These are phyloP conservation scores for Meandrina meandrites DNA, from an alignment of 92 coral and sea anemone genomes.

Conservation along the genomic window DNA sequence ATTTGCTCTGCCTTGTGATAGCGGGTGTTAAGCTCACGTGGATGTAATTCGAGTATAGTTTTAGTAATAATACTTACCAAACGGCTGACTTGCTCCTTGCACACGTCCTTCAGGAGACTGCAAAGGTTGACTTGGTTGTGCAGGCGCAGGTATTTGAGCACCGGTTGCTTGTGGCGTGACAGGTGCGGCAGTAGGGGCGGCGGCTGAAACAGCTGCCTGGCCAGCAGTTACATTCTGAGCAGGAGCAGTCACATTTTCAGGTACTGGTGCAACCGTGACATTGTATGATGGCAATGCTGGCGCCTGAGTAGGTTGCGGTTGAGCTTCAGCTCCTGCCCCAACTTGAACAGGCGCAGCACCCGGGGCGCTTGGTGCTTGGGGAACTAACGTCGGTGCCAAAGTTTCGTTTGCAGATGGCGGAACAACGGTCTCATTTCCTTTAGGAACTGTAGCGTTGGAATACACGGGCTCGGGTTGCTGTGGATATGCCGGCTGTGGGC, in stretches of 20 bases:
- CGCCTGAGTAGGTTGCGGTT: constrained; percentile 15
- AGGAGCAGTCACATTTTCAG: constrained; percentile 23
- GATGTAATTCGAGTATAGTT: background rate
- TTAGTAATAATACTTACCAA: constrained; percentile 17
- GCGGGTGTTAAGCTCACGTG: background rate
- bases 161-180: constrained; percentile 8
- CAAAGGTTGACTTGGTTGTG: constrained; percentile 30
- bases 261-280: constrained; percentile 26
- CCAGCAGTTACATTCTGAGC: constrained; percentile 31
- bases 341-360: background rate
- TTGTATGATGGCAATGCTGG: constrained; percentile 22
- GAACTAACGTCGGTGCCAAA: background rate
- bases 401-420: constrained; percentile 4
- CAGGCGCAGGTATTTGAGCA: constrained; percentile 33
- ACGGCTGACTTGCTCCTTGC: constrained; percentile 27
- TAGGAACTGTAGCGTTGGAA: background rate
- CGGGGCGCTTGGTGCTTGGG: background rate
- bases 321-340: constrained; percentile 15
- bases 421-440: background rate
- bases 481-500: background rate
- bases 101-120: constrained; percentile 3
- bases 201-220: constrained; percentile 22
- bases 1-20: background rate
- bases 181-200: constrained; percentile 35
- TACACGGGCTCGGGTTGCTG: constrained; percentile 13